phyloP scores from a whole-genome alignment of 1,140 invertebrate species.

The Grapholita molesta region DNA sequence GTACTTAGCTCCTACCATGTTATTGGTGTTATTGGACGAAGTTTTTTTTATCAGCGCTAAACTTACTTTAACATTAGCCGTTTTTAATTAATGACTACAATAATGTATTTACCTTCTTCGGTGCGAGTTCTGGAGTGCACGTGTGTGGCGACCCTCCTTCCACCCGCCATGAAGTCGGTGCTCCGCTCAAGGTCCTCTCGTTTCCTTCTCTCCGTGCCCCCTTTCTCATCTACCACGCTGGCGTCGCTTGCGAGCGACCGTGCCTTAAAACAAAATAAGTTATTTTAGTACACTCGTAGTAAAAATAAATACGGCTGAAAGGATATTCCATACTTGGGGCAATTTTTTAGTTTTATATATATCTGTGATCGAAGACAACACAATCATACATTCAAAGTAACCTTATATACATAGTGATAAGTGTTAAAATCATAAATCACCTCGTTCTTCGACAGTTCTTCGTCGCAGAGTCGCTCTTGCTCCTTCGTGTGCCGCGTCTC shows the following conservation, averaged over 20 bases:
- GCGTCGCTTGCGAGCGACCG: conserved; percentile 70
- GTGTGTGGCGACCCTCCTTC: conserved; percentile 85
- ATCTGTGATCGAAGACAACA: too few relatives aligned
- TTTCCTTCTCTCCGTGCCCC: conserved; percentile 64
- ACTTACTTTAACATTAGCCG: too few relatives aligned
- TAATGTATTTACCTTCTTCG: conserved; percentile 80
- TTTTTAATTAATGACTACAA: too few relatives aligned
- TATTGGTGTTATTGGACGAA: too few relatives aligned
- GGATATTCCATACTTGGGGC: too few relatives aligned
- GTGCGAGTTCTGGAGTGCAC: conserved; percentile 88
- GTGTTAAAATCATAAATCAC: conserved; percentile 31
- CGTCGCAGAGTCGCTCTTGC: conserved; percentile 90
- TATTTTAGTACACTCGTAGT: background rate
- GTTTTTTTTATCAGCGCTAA: too few relatives aligned
- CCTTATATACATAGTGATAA: background rate
- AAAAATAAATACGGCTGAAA: too few relatives aligned
- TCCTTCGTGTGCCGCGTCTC: conserved; percentile 89
- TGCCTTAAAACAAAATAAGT: conserved; percentile 40
- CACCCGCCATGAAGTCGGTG: conserved; percentile 87
- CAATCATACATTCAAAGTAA: too few relatives aligned
- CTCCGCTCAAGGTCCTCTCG: conserved; percentile 87
- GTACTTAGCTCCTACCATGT: too few relatives aligned
- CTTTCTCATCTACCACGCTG: conserved; percentile 63
- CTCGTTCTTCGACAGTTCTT: conserved; percentile 84
- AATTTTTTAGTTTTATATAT: too few relatives aligned